Evolutionary conservation across 2,888 invertebrate species (phyloP).

Genomic region (Mylabris sibirica): DNA sequence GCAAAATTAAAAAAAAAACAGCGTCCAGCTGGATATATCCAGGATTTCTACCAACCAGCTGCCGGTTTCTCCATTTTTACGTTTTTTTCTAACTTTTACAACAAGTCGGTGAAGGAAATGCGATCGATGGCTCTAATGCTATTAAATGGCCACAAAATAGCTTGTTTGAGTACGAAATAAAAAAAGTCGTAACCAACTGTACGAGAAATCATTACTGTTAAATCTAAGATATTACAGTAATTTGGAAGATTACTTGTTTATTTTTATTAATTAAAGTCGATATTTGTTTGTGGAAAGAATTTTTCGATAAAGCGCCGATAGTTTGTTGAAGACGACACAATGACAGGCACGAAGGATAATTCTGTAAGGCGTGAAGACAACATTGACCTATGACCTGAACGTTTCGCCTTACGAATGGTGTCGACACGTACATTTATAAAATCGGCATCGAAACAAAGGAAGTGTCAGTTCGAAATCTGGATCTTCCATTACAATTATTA

Average conservation of each 20-base stretch:
- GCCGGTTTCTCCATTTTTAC: background rate
- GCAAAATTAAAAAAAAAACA: background rate
- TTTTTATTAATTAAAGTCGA: background rate
- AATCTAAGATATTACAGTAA: background rate
- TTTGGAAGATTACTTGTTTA: background rate
- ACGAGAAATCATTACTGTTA: background rate
- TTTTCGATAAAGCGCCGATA: background rate
- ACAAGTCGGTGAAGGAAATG: background rate
- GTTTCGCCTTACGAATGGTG: conserved; percentile 32
- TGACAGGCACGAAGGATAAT: conserved; percentile 15
- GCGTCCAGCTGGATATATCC: background rate
- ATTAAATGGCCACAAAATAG: background rate
- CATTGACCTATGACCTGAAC: conserved; percentile 29
- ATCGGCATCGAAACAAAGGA: conserved; percentile 40
- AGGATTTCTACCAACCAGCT: background rate
- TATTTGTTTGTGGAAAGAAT: background rate
- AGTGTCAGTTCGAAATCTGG: conserved; percentile 38
- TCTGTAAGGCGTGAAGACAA: conserved; percentile 17
- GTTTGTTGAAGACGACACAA: background rate
- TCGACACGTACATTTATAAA: conserved; percentile 42
- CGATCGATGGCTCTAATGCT: conserved; percentile 2
- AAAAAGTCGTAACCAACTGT: background rate
- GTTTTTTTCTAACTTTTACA: background rate
- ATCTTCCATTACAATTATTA: conserved; percentile 40
- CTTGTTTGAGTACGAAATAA: conserved; percentile 1